Conservation (phyloP, 2,797 vertebrate genomes). For the Macropodus opercularis region DNA sequence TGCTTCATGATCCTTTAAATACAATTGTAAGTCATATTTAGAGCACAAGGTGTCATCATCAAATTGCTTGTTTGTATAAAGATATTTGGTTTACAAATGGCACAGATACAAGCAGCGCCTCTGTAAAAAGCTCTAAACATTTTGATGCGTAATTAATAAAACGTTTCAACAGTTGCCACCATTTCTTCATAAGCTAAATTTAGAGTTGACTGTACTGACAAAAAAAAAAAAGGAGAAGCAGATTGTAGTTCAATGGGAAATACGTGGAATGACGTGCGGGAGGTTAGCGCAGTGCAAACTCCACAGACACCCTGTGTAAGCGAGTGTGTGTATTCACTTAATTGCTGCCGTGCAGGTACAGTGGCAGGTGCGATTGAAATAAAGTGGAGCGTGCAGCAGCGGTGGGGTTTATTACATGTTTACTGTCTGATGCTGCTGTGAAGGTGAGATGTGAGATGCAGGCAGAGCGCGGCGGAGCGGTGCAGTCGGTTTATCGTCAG, state of each 20-base stretch:
- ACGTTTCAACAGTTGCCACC: neutral
- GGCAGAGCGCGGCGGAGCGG: conserved; percentile 36
- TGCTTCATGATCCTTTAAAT: conserved; percentile 25
- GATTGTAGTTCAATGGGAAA: conserved; percentile 8
- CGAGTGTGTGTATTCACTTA: conserved; percentile 8
- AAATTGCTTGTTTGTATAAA: too few relatives aligned
- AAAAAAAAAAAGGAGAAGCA: neutral
- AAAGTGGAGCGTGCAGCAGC: conserved; percentile 27
- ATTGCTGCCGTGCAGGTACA: conserved; percentile 41
- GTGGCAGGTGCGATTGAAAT: conserved; percentile 47
- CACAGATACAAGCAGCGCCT: neutral
- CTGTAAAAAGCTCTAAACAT: neutral
- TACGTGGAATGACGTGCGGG: conserved; percentile 15
- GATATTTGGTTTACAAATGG: too few relatives aligned
- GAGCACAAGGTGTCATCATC: too few relatives aligned
- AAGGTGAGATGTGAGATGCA: conserved; percentile 63
- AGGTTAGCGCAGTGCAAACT: conserved; percentile 17
- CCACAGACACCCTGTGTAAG: neutral
- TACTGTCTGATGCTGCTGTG: conserved; percentile 54
- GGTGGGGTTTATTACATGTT: conserved; percentile 51
- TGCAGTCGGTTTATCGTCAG: conserved; percentile 72
- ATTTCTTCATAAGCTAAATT: neutral
- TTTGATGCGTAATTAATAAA: neutral
- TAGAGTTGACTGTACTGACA: neutral
- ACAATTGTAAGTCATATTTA: neutral